Base-by-base conservation (phyloP, 2,113 vertebrate species). In the Eudyptes chrysolophus region DNA sequence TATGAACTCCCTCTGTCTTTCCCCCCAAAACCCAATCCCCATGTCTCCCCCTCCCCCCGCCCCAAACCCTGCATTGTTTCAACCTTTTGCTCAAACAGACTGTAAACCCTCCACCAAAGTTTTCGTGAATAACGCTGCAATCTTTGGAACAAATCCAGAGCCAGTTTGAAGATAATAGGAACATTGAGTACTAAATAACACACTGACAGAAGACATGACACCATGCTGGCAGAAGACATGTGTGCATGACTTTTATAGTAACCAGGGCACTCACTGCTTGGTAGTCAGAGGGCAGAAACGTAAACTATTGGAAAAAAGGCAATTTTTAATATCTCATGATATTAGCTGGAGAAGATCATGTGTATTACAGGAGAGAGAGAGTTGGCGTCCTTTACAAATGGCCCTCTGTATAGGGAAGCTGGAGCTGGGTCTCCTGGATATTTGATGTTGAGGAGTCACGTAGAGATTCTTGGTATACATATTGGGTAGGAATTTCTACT, bases 81-180 rank as follows among this genome's bases (percentile, higher is more conserved):
- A 68, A 6, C 16, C 64, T 48, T 26, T 54, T 58, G 82, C 94
- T 77, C 54, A 7, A 65, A 15, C 78, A 81, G 75, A 49, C 92
- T 54, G 64, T 13, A 46, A 90, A 74, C 71, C 49, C 66, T 94
- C 75, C 92, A 85, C 94, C 60, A 22, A 97, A 96, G 68, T 92
- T 95, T 92, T 26, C 65, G 4, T 95, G 87, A 92, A 89, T 89
- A 96, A 32, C 84, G 46, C 20, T 21, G 65, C 72, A 22, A n/a
- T 76, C 79, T 97, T 95, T 96, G 96, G 96, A 97, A 82, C 22
- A 83, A 65, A 62, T 93, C 97, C 97, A 96, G 93, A 92, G 95
- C 70, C 96, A 77, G 94, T 97, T 95, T 96, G 96, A 95, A 84
- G 90, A 97, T 82, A 97, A 97, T 97, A 69, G 94, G 96, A 97